Conservation (phyloP, 37 sponge, comb jelly and placozoan genomes). For the Cliona cf. orientalis region DNA sequence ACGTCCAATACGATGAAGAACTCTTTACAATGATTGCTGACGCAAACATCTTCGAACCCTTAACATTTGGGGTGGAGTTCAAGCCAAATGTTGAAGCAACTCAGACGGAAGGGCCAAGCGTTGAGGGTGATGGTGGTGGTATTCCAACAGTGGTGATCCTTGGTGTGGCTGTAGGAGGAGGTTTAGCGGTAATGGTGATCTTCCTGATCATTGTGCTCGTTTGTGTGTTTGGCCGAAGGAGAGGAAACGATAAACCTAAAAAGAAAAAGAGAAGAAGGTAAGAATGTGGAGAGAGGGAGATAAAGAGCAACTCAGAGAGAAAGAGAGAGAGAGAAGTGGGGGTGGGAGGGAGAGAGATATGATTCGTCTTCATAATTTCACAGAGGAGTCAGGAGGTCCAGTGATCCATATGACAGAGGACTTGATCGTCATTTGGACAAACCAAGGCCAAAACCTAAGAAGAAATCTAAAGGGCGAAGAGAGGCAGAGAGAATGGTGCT, state of each 20-base stretch:
- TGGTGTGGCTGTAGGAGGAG: not conserved
- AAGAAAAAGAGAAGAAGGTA: not conserved
- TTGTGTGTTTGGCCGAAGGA: conserved; percentile 28
- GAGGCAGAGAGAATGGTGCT: not conserved
- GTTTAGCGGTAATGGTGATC: conserved; percentile 22
- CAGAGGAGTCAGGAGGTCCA: conserved; percentile 1
- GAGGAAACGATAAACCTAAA: conserved; percentile 19
- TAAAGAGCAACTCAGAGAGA: too few relatives aligned
- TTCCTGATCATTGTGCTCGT: conserved; percentile 30
- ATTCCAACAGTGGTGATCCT: not conserved
- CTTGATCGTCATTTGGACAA: not conserved
- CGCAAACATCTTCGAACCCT: not conserved
- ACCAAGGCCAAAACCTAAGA: not conserved
- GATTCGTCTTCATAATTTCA: too few relatives aligned
- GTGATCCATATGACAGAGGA: conserved; percentile 26
- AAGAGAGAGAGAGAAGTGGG: too few relatives aligned
- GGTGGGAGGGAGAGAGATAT: too few relatives aligned
- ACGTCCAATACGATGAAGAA: conserved; percentile 6
- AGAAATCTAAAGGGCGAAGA: not conserved
- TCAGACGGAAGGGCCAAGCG: not conserved
- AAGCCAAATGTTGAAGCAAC: not conserved
- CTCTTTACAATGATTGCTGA: not conserved
- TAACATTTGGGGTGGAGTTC: not conserved
- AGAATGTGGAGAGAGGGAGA: not conserved
- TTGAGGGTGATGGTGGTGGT: too few relatives aligned